Conservation (phyloP, 2,113 vertebrate species). For the Eurypyga helias region DNA sequence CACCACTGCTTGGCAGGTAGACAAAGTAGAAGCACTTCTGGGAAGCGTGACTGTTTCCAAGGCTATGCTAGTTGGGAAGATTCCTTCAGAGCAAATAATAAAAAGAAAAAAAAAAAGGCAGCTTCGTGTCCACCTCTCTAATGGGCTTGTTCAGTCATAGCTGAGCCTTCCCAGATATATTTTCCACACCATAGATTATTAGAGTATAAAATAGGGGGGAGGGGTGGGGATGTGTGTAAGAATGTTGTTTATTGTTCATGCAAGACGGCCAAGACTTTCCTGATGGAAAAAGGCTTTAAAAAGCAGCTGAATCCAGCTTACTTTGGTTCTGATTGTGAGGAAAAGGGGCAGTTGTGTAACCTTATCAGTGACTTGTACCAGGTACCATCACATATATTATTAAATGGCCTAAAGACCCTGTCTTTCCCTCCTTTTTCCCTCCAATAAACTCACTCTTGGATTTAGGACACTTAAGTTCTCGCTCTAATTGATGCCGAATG, state of each 20-base stretch:
- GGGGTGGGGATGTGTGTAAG: no score
- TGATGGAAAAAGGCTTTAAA: neutral
- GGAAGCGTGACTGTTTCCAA: neutral
- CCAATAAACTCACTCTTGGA: neutral
- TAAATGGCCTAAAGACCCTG: neutral
- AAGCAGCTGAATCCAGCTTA: neutral
- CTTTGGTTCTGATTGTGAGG: neutral
- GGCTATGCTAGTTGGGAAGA: neutral
- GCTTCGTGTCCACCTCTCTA: neutral
- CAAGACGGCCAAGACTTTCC: neutral
- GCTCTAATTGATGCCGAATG: accelerated
- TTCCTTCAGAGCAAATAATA: neutral
- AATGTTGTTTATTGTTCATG: neutral
- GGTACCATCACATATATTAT: neutral
- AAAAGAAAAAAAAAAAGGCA: neutral
- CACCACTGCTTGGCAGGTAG: neutral
- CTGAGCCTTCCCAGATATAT: neutral
- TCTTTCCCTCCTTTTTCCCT: neutral
- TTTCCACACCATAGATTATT: neutral
- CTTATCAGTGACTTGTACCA: neutral
- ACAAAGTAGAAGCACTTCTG: neutral
- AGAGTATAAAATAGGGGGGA: neutral
- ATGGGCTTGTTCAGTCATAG: neutral
- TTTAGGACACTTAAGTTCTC: neutral
- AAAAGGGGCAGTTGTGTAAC: neutral